These are phyloP conservation scores for Drepana falcataria DNA, from an alignment of 2,888 invertebrate genomes.

Conservation along the genomic window DNA sequence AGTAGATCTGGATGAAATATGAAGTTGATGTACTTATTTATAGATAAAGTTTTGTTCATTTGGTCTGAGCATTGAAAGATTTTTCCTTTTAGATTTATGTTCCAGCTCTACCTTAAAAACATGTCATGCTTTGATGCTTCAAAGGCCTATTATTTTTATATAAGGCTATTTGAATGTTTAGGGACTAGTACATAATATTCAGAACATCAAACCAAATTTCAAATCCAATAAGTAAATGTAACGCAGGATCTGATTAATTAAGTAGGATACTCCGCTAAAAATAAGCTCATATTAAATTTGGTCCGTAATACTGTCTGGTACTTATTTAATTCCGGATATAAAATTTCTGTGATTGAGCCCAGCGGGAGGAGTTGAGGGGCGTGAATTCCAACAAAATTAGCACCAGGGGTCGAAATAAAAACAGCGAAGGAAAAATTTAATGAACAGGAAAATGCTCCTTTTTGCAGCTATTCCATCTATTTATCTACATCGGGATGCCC, in stretches of 20 bases:
- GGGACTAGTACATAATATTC: neutral
- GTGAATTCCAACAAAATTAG: constrained; percentile 81
- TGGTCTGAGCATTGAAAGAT: neutral
- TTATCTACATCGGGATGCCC: constrained; percentile 80
- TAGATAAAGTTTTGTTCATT: neutral
- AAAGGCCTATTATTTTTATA: too few relatives aligned
- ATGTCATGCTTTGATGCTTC: too few relatives aligned
- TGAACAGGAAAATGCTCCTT: constrained; percentile 81
- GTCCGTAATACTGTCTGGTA: constrained; percentile 70
- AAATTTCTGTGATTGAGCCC: constrained; percentile 80
- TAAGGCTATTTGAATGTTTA: neutral
- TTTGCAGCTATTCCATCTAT: constrained; percentile 79
- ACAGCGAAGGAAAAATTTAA: constrained; percentile 80
- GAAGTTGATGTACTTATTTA: neutral
- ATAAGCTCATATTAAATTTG: constrained; percentile 74
- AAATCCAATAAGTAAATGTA: constrained; percentile 28
- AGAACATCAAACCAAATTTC: constrained; percentile 5
- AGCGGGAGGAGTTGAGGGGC: constrained; percentile 75
- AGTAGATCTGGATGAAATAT: neutral
- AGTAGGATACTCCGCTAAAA: constrained; percentile 57
- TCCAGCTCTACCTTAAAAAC: too few relatives aligned
- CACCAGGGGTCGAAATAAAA: constrained; percentile 79
- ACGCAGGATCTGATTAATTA: constrained; percentile 58
- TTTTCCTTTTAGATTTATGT: too few relatives aligned
- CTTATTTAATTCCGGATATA: constrained; percentile 80